A percentile compares a stretch with the other conserved stretches of the same genome.
Evolutionary conservation across 2,888 invertebrate species (phyloP).

Genomic region (Acanthosepion lycidas): DNA sequence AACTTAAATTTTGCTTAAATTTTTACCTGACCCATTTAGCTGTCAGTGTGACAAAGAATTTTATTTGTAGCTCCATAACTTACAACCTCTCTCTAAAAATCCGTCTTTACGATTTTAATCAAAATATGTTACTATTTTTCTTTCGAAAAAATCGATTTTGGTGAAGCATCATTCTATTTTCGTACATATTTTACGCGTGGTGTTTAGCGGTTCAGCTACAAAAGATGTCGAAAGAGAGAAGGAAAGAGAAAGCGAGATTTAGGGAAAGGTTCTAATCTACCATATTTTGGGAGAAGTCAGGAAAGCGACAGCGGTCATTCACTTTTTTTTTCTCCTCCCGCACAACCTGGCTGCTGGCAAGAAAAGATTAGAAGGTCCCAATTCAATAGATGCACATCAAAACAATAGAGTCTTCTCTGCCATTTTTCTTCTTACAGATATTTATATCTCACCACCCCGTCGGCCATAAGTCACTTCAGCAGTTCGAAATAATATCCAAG

Average conservation of each 20-base stretch:
- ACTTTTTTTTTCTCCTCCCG: not conserved
- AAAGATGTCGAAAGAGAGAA: not conserved
- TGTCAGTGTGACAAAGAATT: not conserved
- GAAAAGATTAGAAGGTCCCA: not conserved
- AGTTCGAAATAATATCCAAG: not conserved
- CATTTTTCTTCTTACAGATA: not conserved
- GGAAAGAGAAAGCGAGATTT: not conserved
- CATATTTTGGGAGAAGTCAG: not conserved
- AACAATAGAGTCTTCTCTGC: not conserved
- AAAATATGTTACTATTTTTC: not conserved
- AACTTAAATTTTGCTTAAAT: too few relatives aligned
- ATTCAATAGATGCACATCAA: not conserved
- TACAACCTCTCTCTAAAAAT: not conserved
- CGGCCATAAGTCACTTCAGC: not conserved
- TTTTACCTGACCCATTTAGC: not conserved
- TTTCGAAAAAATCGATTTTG: not conserved
- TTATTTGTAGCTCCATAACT: not conserved
- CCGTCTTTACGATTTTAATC: not conserved
- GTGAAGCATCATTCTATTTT: not conserved
- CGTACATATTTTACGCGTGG: not conserved
- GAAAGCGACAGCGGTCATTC: not conserved
- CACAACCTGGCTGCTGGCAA: not conserved
- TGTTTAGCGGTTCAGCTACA: not conserved
- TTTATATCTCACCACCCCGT: not conserved
- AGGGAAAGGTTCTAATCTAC: not conserved